Base-by-base conservation (phyloP, 2,888 invertebrate genomes). In the Hipparchia sbordonii region DNA sequence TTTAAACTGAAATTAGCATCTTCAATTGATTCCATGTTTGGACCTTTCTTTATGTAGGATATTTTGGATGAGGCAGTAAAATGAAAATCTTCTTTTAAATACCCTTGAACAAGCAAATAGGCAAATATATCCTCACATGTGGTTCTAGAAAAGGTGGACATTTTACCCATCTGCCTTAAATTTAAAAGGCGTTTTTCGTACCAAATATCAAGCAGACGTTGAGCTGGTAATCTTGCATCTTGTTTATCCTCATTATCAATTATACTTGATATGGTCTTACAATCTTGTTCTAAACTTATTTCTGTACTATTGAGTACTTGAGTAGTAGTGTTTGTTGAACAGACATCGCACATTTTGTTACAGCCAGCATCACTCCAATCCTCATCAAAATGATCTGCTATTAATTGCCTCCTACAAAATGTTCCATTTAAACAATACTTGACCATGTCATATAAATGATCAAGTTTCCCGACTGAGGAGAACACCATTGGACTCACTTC, bases 351-450 rank as follows among this genome's bases (percentile, higher is more conserved):
- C 97, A 97, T 97, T 82, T 95, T 91, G 71, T 95, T 95, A 83
- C 98, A 98, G 80, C 97, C 96, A 6, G 92, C 86, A 68, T 94
- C 88, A n/a, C 96, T 95, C 97, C 97, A 98, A 56, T 94, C 94
- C 88, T 98, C 98, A 84, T 97, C 97, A 92, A 98, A 98, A 90
- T 98, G 97, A 69, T 95, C 94, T 0, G 98, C 97, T 79, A 98
- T 96, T 48, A 97, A 84, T 65, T 95, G 95, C 76, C 98, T 95
- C 62, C 98, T 94, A 85, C 98, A 98, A 46, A 95, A 94, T 77
- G 78, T 87, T 76, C 89, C 92, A 82, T 96, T 95, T 1, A 96
- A 89, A 80, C 97, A 97, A 84, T 98, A 98, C 68, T 95, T 95
- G 23, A 98, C 91, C 89, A 98, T 96, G 23, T 96, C 96, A 88